Base-by-base conservation (phyloP, 2,797 vertebrate genomes). In the Channa striata region DNA sequence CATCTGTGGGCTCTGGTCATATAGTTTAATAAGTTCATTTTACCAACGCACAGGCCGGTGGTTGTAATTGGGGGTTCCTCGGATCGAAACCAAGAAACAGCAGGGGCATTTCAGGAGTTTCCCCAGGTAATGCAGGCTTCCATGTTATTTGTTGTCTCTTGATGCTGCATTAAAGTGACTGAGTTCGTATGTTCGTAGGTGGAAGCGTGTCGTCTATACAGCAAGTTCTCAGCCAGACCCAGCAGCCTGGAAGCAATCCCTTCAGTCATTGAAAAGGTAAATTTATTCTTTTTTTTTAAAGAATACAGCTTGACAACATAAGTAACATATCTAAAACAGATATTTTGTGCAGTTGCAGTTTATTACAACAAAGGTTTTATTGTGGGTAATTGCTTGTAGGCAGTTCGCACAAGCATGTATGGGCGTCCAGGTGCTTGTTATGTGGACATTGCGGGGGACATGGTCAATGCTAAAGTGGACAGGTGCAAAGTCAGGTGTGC, bases 101-200 rank as follows among this genome's bases (percentile, higher is more conserved):
- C 96, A 87, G 98, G 98, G 50, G 97, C 97, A 48, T 99, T 99
- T 87, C 98, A 99, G 85, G 98, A 99, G 91, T 99, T 99, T 70
- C 97, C 97, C 61, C 97, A 99, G 95, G 98, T 97, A 75, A 77
- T 14, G 13, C 8, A 12, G 17, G 3, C 17, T 10, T 64, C 37
- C 0, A 1, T 46, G 4, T 67, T 13, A 13, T 21, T 72, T 59
- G 50, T 12, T 36, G 12, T 7, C 1, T 23, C 1, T 19, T 42
- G 10, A 23, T 1, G 1, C 16, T n/a, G 48, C 11, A 50, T 25
- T 23, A 11, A 10, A 12, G 19, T 74, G 16, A 80, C n/a, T 23
- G 3, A 40, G 39, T 57, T 23, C 8, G 40, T 74, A 19, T 51
- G 30, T 47, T 19, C 11, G 12, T 54, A 99, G 98, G 96, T 99